phyloP scores from a whole-genome alignment of 1,140 invertebrate species.

The Anagrus nilaparvatae region DNA sequence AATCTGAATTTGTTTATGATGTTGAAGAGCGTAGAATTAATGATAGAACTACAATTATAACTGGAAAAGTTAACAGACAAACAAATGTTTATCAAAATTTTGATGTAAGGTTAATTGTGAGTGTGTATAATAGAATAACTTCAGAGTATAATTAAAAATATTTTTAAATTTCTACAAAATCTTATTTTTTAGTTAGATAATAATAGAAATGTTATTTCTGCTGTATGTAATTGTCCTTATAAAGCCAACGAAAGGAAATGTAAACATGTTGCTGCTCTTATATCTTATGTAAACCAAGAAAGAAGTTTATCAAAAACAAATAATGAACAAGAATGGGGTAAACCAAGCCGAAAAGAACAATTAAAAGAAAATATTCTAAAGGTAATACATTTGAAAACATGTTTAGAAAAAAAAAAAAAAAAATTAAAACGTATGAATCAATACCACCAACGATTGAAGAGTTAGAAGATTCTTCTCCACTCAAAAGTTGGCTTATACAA shows the following conservation, averaged over 20 bases:
- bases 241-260: conserved; percentile 15
- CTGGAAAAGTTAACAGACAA: no score
- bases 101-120: no score
- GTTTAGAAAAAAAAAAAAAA: no score
- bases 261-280: conserved; percentile 17
- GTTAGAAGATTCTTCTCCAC: no score
- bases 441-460: no score
- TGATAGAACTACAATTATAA: no score
- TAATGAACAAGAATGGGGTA: conserved; percentile 18
- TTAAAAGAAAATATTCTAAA: conserved; percentile 17
- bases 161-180: no score
- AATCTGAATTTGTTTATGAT: no score
- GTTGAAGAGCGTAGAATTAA: no score
- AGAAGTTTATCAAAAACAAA: conserved; percentile 19
- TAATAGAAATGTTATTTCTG: conserved; percentile 2
- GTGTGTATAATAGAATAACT: neutral
- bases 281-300: conserved; percentile 17
- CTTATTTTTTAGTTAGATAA: conserved; percentile 5
- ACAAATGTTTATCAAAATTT: no score
- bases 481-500: no score
- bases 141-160: conserved; percentile 3
- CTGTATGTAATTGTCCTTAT: conserved; percentile 10
- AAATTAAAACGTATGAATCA: no score
- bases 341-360: conserved; percentile 12
- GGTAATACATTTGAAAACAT: conserved; percentile 16